A percentile compares a stretch with the other conserved stretches of the same genome.
Conservation (phyloP, 2,888 invertebrate species). For the Ornithoptera priamus region DNA sequence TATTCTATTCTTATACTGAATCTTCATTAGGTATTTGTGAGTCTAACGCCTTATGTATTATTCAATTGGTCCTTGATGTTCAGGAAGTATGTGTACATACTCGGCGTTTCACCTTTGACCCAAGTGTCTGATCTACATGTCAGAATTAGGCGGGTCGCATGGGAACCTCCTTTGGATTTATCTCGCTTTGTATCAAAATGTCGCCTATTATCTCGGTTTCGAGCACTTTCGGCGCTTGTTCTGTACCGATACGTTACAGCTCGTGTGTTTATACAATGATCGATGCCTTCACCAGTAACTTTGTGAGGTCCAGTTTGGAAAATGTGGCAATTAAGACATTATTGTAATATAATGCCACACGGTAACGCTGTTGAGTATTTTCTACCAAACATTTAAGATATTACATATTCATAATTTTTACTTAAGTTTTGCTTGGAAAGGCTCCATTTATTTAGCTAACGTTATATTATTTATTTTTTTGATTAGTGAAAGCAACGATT, state of each 20-base stretch:
- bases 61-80: constrained; percentile 30
- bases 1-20: neutral
- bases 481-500: neutral
- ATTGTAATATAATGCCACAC: constrained; percentile 7
- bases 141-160: constrained; percentile 62
- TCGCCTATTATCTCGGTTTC: constrained; percentile 75
- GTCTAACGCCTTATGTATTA: neutral
- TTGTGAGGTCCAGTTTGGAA: constrained; percentile 39
- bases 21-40: neutral
- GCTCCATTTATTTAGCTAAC: too few species aligned
- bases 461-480: neutral
- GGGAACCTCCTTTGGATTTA: constrained; percentile 71
- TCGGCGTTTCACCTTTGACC: constrained; percentile 68
- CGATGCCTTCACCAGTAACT: constrained; percentile 61
- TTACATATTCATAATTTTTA: too few species aligned
- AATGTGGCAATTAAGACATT: constrained; percentile 31
- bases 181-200: constrained; percentile 76
- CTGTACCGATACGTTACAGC: constrained; percentile 63
- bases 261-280: constrained; percentile 70
- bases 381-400: neutral
- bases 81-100: constrained; percentile 45
- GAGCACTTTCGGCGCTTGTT: constrained; percentile 74
- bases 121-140: constrained; percentile 39
- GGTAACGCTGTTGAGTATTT: neutral
- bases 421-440: too few species aligned